Conservation (phyloP, 1,140 invertebrate genomes). For the Papilio helenus region DNA sequence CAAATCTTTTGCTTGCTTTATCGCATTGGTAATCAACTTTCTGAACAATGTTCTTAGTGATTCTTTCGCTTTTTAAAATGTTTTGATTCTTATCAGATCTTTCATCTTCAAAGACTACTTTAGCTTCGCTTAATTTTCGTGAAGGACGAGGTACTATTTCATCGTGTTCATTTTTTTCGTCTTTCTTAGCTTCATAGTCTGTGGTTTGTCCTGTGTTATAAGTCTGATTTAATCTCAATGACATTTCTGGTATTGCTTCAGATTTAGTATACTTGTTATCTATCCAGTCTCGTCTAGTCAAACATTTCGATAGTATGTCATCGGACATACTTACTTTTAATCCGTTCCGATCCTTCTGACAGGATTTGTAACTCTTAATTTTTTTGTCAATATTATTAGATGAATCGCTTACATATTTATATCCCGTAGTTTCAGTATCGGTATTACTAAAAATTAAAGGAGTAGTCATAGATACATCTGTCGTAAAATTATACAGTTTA, state of each 20-base stretch:
- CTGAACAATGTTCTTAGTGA: constrained; percentile 41
- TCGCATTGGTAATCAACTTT: constrained; percentile 40
- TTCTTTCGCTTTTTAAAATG: constrained; percentile 40
- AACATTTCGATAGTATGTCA: constrained; percentile 73
- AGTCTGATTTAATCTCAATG: not conserved
- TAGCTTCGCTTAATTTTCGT: constrained; percentile 45
- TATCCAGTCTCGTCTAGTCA: constrained; percentile 70
- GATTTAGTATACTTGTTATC: constrained; percentile 51
- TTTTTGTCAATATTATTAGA: constrained; percentile 64
- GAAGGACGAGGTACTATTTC: constrained; percentile 14
- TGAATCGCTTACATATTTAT: constrained; percentile 62
- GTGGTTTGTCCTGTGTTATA: constrained; percentile 32
- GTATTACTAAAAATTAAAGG: constrained; percentile 70
- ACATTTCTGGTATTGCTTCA: constrained; percentile 51
- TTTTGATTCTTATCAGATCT: constrained; percentile 31
- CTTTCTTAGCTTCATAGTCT: constrained; percentile 34
- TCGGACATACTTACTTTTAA: constrained; percentile 67
- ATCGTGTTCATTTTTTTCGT: constrained; percentile 10
- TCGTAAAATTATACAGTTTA: constrained; percentile 64
- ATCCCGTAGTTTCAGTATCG: constrained; percentile 66
- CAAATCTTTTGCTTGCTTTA: constrained; percentile 39
- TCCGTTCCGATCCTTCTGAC: constrained; percentile 59
- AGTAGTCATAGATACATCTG: constrained; percentile 70
- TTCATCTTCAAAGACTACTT: constrained; percentile 62
- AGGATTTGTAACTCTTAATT: constrained; percentile 70